phyloP scores from a whole-genome alignment of 2,888 invertebrate species.

The Polymixis lichenea region DNA sequence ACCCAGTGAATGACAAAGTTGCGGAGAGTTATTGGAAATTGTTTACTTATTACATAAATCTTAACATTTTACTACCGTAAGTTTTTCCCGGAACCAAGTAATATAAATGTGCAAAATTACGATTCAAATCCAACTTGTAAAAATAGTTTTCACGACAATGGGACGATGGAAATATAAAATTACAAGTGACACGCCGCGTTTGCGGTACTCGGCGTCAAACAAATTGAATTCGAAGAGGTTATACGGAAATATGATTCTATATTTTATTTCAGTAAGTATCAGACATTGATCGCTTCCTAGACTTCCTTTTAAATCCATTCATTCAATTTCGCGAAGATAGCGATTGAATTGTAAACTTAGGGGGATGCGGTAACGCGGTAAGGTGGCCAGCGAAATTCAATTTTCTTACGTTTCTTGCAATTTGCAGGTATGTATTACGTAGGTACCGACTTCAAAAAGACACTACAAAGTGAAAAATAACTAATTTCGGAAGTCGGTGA shows the following conservation, averaged over 20 bases:
- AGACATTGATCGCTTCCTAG: background rate
- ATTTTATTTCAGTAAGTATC: slow-evolving; percentile 19
- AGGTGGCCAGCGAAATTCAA: background rate
- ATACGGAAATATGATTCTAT: slow-evolving; percentile 17
- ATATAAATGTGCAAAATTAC: slow-evolving; percentile 10
- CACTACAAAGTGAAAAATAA: no score
- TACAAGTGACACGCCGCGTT: background rate
- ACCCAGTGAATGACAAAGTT: background rate
- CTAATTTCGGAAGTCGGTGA: no score
- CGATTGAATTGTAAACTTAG: background rate
- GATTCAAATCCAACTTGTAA: slow-evolving; percentile 1
- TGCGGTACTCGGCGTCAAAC: slow-evolving; percentile 4
- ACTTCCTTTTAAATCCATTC: background rate
- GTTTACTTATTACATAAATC: background rate
- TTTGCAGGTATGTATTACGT: background rate
- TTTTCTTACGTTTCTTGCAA: background rate
- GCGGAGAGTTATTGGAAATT: background rate
- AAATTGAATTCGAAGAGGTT: slow-evolving; percentile 14
- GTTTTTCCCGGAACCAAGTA: background rate
- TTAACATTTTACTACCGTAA: background rate
- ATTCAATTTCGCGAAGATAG: background rate
- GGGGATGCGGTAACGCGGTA: no score
- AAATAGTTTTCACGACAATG: background rate
- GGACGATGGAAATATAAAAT: slow-evolving; percentile 12
- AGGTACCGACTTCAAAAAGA: no score